A percentile compares a stretch with the other conserved stretches of the same genome.
These are phyloP conservation scores for Cirrhinus molitorella DNA, from an alignment of 2,797 vertebrate genomes.

Conservation along the genomic window DNA sequence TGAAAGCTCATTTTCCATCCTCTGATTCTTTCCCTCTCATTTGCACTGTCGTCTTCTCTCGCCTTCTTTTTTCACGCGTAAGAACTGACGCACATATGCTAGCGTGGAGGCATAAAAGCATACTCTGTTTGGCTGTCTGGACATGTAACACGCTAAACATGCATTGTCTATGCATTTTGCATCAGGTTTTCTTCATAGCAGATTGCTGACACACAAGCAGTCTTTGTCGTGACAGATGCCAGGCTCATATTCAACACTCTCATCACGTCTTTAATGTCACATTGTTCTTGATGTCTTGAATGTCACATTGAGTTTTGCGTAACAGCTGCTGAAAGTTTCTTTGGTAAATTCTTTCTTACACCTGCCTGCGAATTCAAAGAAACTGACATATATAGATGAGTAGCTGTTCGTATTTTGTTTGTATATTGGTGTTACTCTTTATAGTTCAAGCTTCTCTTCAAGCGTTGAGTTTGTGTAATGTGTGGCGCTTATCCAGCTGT, in stretches of 20 bases:
- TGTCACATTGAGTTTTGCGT: neutral
- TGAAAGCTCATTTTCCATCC: conserved; percentile 25
- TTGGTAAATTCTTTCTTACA: neutral
- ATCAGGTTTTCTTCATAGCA: conserved; percentile 6
- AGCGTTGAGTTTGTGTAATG: neutral
- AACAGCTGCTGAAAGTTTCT: neutral
- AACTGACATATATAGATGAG: neutral
- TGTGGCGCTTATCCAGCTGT: neutral
- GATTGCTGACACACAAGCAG: conserved; percentile 23
- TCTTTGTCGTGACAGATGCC: conserved; percentile 11
- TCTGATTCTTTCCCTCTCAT: conserved; percentile 18
- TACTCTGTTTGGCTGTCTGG: neutral
- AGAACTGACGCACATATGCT: conserved; percentile 34
- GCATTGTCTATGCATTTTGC: neutral
- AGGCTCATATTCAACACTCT: conserved; percentile 10
- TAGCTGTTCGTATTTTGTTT: neutral
- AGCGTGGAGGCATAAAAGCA: neutral
- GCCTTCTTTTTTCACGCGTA: neutral
- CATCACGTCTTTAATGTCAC: neutral
- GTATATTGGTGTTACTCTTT: neutral
- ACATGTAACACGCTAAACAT: neutral
- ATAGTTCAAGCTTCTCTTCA: neutral
- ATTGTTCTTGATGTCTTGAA: neutral
- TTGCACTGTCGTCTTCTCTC: conserved; percentile 3
- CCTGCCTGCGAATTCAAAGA: neutral